Percentiles rank a stretch among this genome's conserved stretches.
Evolutionary conservation across 2,888 invertebrate genomes (phyloP).

Genomic region (Monoplex corrugatus): DNA sequence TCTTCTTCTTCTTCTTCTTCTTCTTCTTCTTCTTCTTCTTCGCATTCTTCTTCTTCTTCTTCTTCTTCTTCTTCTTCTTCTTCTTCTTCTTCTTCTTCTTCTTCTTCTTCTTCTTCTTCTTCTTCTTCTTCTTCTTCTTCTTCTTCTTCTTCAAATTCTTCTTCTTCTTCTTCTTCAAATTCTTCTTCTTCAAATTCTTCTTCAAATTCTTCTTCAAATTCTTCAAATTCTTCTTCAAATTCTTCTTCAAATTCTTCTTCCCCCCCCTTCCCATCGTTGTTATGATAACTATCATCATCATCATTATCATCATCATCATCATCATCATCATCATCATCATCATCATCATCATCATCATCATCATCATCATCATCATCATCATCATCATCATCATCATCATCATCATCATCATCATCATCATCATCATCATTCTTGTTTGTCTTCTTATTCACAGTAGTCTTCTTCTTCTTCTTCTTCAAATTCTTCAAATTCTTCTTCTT

Average conservation of each 20-base stretch:
- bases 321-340: no score
- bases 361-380: neutral
- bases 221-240: neutral
- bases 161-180: no score
- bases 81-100: constrained; percentile 10
- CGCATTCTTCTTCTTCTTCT: neutral
- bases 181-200: neutral
- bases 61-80: constrained; percentile 21
- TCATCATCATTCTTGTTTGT: no score
- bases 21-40: neutral
- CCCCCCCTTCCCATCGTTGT: no score
- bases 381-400: neutral
- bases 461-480: no score
- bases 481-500: no score
- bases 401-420: neutral
- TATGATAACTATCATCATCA: no score
- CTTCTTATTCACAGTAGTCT: no score
- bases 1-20: neutral
- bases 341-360: neutral
- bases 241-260: neutral
- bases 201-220: no score
- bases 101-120: no score
- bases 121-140: neutral
- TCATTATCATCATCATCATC: no score
- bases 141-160: neutral